Base-by-base conservation (phyloP, 2,797 vertebrate genomes). In the Sebastiscus tertius region DNA sequence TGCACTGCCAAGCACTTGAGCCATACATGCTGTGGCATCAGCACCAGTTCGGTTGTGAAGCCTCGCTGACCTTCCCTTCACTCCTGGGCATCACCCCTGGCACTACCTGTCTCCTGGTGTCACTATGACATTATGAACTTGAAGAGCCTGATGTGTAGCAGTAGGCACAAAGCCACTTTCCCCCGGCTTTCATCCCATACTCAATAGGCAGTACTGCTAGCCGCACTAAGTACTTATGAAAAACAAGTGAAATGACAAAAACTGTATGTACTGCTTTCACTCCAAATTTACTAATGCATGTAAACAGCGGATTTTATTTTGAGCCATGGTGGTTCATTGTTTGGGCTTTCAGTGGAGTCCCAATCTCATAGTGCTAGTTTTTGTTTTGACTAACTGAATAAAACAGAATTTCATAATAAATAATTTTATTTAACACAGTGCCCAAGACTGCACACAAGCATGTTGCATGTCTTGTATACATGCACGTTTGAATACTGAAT, bases 51-150 rank as follows among this genome's bases (percentile, higher is more conserved):
- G 60, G 80, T 81, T 89, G 82, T 90, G 87, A 93, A 90, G 90
- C 87, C 87, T 87, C 26, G 59, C 92, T 95, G 93, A 94, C 93
- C 92, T 93, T 93, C 92, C 84, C 81, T 79, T 93, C 91, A 90
- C 91, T 93, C 92, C 86, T 92, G 93, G 92, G 90, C 90, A 88
- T 92, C 93, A 93, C 90, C 92, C 88, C 90, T 91, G 93, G 92
- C 92, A 93, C 88, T 59, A 88, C 86, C 85, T 90, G 93, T 90
- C 90, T 93, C 87, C 91, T 89, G 87, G 87, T 92, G 90, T 91
- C 93, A 89, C 62, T 79, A 77, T 94, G 93, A 93, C 94, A 92
- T 93, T 93, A 93, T 92, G 91, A 88, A 88, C 90, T 91, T 91
- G 84, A 93, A 90, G 89, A 89, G 90, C 86, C 88, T 77, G 90